phyloP scores from a whole-genome alignment of 2,797 vertebrate genomes.

The Antrozous pallidus region DNA sequence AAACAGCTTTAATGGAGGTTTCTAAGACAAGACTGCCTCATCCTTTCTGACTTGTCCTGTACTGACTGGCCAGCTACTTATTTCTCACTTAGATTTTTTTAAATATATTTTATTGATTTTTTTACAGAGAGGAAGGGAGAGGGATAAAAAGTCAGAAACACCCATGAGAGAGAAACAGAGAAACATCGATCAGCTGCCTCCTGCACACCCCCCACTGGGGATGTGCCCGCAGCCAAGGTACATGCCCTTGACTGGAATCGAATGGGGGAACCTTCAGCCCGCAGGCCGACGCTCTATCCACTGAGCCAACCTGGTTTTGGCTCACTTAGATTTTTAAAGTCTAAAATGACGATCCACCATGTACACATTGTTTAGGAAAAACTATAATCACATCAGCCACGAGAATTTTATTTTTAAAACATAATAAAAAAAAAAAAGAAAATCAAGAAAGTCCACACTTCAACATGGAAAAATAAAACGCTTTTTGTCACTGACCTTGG shows the following conservation, averaged over 20 bases:
- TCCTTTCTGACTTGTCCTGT: background rate
- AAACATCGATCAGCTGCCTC: too few relatives aligned
- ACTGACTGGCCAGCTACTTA: background rate
- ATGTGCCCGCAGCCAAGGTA: too few relatives aligned
- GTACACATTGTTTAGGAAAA: background rate
- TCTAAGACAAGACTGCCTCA: background rate
- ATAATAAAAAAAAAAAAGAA: constrained; percentile 15
- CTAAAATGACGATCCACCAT: background rate
- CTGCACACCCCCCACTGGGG: too few relatives aligned
- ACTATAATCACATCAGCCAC: background rate
- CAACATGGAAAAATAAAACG: background rate
- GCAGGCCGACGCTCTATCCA: too few relatives aligned
- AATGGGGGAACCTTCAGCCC: too few relatives aligned
- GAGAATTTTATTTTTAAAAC: background rate
- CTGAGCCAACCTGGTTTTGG: too few relatives aligned
- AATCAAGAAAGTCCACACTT: background rate
- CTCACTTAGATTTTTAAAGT: background rate
- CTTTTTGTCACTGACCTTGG: background rate
- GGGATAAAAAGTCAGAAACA: too few relatives aligned
- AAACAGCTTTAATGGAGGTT: background rate
- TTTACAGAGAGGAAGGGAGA: too few relatives aligned
- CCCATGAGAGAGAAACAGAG: too few relatives aligned
- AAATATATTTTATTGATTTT: too few relatives aligned
- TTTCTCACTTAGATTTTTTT: background rate
- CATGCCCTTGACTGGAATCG: too few relatives aligned